phyloP scores from a whole-genome alignment of 2,113 vertebrate species.

The Prunella himalayana region DNA sequence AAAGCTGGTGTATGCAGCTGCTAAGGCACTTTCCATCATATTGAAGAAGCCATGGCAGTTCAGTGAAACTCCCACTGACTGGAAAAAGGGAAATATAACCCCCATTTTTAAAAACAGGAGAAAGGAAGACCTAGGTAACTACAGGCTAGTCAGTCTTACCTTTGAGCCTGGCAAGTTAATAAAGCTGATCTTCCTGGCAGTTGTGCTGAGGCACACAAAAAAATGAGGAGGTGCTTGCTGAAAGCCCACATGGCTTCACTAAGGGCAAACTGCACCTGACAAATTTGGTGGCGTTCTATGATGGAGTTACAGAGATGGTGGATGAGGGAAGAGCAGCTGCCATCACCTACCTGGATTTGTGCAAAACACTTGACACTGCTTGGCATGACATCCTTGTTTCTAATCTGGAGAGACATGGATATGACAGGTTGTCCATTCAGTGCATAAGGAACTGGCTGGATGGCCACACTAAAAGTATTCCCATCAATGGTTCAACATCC shows the following conservation, averaged over 20 bases:
- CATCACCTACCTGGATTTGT: neutral
- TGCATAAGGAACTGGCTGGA: neutral
- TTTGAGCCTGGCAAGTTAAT: neutral
- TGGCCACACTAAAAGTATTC: too few species aligned
- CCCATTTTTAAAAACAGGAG: neutral
- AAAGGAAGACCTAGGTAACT: neutral
- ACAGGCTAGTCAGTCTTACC: neutral
- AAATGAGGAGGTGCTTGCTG: neutral
- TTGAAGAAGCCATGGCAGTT: neutral
- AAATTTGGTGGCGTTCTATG: neutral
- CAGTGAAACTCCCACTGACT: neutral
- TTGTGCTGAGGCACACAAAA: neutral
- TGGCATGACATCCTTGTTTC: rapidly evolving
- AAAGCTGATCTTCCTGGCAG: neutral
- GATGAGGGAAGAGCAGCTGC: neutral
- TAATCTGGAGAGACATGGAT: neutral
- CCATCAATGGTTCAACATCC: neutral
- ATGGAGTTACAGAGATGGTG: neutral
- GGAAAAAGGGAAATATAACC: neutral
- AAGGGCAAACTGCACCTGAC: neutral
- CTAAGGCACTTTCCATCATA: neutral
- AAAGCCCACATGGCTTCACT: neutral
- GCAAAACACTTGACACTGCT: neutral
- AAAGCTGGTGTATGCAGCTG: neutral
- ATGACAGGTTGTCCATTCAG: neutral